A percentile compares a stretch with the other conserved stretches of the same genome.
Conservation (phyloP, 2,113 vertebrate species). For the Terrapene triunguis region DNA sequence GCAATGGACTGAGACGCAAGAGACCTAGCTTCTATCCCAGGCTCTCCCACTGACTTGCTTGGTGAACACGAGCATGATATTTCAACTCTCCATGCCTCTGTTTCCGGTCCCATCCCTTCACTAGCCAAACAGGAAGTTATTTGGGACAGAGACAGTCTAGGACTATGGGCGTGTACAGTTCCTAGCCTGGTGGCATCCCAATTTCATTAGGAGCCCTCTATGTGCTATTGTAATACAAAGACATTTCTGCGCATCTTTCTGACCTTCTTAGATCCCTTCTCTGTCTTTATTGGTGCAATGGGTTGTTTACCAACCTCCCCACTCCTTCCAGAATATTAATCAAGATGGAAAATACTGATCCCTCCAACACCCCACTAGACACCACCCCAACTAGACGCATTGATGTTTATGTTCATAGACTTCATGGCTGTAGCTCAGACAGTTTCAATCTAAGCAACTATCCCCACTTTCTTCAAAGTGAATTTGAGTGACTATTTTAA, state of each 20-base stretch:
- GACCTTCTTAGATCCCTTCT: background rate
- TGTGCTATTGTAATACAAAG: rapidly evolving
- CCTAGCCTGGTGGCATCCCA: too few relatives aligned
- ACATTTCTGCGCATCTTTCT: background rate
- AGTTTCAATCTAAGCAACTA: constrained; percentile 39
- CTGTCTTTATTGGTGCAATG: constrained; percentile 24
- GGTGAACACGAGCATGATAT: too few relatives aligned
- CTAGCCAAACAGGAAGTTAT: background rate
- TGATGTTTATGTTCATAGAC: constrained; percentile 33
- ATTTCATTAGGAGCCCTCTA: background rate
- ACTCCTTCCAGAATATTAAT: constrained; percentile 25
- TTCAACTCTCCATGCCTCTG: too few relatives aligned
- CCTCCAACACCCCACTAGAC: rapidly evolving
- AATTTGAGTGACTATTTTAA: constrained; percentile 49
- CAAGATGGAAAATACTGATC: constrained; percentile 36
- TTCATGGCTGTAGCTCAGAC: constrained; percentile 29
- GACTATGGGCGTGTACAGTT: background rate
- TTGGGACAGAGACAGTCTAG: background rate
- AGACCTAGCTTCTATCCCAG: background rate
- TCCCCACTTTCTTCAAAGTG: constrained; percentile 43
- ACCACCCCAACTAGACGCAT: constrained; percentile 34
- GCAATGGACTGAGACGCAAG: background rate
- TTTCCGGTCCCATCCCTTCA: background rate
- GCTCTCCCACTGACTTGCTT: background rate
- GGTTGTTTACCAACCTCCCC: background rate